phyloP scores from a whole-genome alignment of 2,888 invertebrate genomes.

The Loripinus fragilis region DNA sequence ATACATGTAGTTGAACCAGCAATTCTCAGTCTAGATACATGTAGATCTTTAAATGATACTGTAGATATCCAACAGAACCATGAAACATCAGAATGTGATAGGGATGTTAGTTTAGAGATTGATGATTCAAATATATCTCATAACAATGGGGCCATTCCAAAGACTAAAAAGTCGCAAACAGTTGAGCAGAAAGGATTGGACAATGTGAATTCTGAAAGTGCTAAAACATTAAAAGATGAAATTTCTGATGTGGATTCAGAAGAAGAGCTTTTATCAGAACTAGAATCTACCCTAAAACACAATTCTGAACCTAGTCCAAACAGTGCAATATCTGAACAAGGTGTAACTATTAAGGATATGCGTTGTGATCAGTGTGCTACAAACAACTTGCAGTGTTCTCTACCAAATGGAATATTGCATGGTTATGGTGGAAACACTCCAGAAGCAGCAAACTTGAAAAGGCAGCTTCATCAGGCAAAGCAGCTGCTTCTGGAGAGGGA shows the following conservation, averaged over 20 bases:
- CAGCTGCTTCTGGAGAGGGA: constrained; percentile 64
- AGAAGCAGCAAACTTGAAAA: constrained; percentile 60
- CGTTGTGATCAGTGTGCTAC: constrained; percentile 53
- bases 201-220: background rate
- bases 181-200: background rate
- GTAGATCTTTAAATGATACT: background rate
- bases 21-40: no score
- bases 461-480: constrained; percentile 65
- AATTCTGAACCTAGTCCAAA: constrained; percentile 21
- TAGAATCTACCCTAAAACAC: constrained; percentile 69
- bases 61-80: background rate
- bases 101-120: background rate
- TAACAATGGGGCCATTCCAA: background rate
- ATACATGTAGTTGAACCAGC: background rate
- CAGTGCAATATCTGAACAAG: constrained; percentile 42
- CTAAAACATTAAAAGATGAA: constrained; percentile 9
- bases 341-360: constrained; percentile 11
- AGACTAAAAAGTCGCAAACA: background rate
- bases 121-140: background rate
- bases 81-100: background rate
- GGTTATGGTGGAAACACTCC: constrained; percentile 36
- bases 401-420: constrained; percentile 1
- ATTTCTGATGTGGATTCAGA: constrained; percentile 51
- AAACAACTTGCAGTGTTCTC: constrained; percentile 50
- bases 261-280: constrained; percentile 73